phyloP scores from a whole-genome alignment of 2,888 invertebrate genomes.

The Eupithecia pulchellata region DNA sequence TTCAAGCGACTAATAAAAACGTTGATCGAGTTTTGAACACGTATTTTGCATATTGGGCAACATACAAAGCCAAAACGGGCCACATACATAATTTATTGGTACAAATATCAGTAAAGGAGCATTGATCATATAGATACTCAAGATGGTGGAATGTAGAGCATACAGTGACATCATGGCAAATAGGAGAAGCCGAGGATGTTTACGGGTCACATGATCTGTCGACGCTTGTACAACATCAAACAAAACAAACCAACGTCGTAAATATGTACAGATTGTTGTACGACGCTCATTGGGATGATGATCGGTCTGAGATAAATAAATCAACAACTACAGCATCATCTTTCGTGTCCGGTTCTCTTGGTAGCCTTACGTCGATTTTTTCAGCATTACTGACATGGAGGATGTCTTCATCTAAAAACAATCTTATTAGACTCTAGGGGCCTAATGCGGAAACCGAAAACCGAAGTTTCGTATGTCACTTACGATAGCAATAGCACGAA shows the following conservation, averaged over 20 bases:
- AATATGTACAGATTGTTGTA: constrained; percentile 4
- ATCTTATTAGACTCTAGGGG: too few relatives aligned
- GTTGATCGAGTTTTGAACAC: background rate
- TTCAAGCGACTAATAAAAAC: background rate
- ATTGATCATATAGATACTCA: background rate
- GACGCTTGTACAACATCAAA: constrained; percentile 14
- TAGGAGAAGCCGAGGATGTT: constrained; percentile 36
- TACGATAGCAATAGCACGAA: too few relatives aligned
- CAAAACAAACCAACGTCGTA: constrained; percentile 23
- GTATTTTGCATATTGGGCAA: background rate
- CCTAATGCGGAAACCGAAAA: too few relatives aligned
- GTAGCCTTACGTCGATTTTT: background rate
- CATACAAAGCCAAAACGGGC: background rate
- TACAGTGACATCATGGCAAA: constrained; percentile 11
- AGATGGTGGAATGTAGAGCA: background rate
- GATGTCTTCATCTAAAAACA: too few relatives aligned
- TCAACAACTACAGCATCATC: background rate
- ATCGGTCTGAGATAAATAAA: background rate
- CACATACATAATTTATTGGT: background rate
- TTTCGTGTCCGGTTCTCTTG: background rate
- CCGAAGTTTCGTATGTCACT: too few relatives aligned
- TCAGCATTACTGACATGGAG: too few relatives aligned
- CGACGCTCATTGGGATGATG: background rate
- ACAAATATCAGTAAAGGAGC: background rate
- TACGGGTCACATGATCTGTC: constrained; percentile 23